Conservation (phyloP, 2,113 vertebrate genomes). For the Ursus arctos region DNA sequence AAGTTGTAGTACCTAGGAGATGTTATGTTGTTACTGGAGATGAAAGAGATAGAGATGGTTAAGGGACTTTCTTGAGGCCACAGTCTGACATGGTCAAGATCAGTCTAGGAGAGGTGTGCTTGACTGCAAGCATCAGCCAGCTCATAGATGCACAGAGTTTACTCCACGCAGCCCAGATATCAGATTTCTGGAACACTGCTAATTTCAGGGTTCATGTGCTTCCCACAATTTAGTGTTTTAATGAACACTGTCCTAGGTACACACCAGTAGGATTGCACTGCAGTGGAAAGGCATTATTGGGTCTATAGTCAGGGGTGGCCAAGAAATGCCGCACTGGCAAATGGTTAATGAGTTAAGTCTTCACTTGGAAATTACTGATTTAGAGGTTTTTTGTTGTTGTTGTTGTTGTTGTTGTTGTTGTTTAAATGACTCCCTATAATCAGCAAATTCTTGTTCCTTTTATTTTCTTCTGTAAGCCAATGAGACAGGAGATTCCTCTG, state of each 20-base stretch:
- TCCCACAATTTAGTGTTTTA: neutral
- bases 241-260: neutral
- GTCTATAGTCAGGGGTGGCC: neutral
- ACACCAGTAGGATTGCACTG: neutral
- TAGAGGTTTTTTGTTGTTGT: neutral
- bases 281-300: neutral
- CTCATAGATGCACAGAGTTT: no score
- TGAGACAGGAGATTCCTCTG: neutral
- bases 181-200: neutral
- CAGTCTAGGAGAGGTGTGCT: neutral
- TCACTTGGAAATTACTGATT: neutral
- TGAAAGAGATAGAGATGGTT: neutral
- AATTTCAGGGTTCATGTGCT: neutral
- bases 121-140: neutral
- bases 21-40: neutral
- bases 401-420: neutral
- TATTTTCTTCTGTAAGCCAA: constrained; percentile 36
- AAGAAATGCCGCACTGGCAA: neutral
- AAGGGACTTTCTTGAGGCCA: neutral
- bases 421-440: neutral
- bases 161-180: neutral
- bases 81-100: neutral
- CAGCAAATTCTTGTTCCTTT: neutral
- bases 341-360: neutral
- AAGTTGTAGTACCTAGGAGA: neutral